phyloP scores from a whole-genome alignment of 2,797 vertebrate genomes.

The Sebastes miniatus region DNA sequence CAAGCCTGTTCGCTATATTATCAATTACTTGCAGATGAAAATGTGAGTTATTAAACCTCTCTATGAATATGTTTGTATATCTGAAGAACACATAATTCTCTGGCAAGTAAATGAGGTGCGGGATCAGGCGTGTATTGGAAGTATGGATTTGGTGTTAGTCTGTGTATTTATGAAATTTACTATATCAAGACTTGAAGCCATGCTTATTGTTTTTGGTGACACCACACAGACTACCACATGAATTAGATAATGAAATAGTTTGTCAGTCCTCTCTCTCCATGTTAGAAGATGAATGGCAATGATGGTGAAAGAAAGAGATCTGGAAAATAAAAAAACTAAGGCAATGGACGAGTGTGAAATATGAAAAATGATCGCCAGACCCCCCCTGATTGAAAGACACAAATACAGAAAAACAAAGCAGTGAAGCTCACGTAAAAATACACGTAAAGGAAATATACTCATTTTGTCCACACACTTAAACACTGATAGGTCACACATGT shows the following conservation, averaged over 20 bases:
- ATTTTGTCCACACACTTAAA: conserved; percentile 24
- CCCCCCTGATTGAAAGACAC: conserved; percentile 24
- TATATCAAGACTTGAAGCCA: background rate
- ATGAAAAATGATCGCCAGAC: conserved; percentile 16
- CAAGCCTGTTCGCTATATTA: background rate
- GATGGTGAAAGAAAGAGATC: background rate
- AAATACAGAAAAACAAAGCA: conserved; percentile 30
- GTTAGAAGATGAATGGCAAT: background rate
- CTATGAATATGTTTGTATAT: background rate
- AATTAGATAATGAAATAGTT: background rate
- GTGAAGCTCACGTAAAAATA: conserved; percentile 34
- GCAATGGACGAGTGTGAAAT: conserved; percentile 1
- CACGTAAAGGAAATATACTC: conserved; percentile 16
- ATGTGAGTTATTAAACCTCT: background rate
- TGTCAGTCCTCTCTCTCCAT: conserved; percentile 4
- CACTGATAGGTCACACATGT: conserved; percentile 23
- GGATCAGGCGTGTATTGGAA: background rate
- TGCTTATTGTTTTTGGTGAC: background rate
- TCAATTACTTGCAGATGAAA: background rate
- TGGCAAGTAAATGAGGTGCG: background rate
- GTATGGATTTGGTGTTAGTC: background rate
- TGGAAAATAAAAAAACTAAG: background rate
- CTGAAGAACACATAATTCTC: background rate
- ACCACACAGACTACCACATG: background rate
- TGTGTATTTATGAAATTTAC: background rate